Conservation (phyloP, 2,113 vertebrate species). For the Sinocyclocheilus maitianheensis region DNA sequence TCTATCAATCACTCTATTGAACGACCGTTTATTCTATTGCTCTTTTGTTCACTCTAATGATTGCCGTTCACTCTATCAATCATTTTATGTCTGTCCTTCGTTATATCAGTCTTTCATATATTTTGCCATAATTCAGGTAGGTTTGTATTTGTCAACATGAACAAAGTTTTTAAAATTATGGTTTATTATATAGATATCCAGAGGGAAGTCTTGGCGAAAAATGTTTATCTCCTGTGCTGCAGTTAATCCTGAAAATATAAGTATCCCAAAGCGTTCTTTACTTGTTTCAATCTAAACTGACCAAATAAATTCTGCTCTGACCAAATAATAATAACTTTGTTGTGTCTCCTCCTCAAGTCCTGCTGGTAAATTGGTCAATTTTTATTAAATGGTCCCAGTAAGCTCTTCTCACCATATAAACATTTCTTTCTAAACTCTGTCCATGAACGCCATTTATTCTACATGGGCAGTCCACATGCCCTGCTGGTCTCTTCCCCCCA, state of each 20-base stretch:
- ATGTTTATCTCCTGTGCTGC: neutral
- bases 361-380: neutral
- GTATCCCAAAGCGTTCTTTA: neutral
- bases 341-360: neutral
- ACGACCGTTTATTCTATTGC: too few relatives aligned
- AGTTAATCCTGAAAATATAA: neutral
- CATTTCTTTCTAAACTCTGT: conserved; percentile 32
- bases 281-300: neutral
- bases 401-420: conserved; percentile 14
- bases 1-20: neutral
- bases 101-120: too few relatives aligned
- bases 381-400: conserved; percentile 17
- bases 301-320: neutral
- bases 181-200: neutral
- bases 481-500: conserved; percentile 49
- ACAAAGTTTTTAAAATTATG: too few relatives aligned
- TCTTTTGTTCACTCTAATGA: too few relatives aligned
- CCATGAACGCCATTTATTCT: conserved; percentile 5
- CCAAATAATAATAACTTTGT: neutral
- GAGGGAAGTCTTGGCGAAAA: neutral
- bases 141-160: too few relatives aligned
- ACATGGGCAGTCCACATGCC: neutral
- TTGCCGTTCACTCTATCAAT: too few relatives aligned
- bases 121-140: too few relatives aligned
- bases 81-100: too few relatives aligned